Conservation (phyloP, 2,797 vertebrate species). For the Oophaga sylvatica region DNA sequence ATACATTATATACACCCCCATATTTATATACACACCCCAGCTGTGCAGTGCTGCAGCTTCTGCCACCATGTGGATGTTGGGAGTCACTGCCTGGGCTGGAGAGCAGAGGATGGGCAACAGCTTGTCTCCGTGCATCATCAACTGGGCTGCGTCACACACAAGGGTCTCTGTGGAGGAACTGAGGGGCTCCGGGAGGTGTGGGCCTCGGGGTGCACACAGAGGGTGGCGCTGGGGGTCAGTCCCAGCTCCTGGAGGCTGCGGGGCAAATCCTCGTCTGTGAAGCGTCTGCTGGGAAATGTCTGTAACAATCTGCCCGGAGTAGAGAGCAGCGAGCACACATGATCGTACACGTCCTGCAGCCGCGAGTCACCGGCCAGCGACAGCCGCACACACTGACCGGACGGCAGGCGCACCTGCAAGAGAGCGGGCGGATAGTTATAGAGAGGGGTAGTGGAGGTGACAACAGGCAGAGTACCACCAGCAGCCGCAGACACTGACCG, state of each 20-base stretch:
- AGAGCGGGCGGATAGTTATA: not conserved
- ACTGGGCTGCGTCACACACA: not conserved
- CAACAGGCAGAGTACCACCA: too few species aligned
- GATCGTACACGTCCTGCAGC: slow-evolving; percentile 35
- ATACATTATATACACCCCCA: not conserved
- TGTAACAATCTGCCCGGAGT: slow-evolving; percentile 19
- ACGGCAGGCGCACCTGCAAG: slow-evolving; percentile 48
- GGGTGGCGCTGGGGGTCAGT: slow-evolving; percentile 49
- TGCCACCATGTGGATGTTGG: slow-evolving; percentile 20
- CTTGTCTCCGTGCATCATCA: slow-evolving; percentile 22
- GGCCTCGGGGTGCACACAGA: slow-evolving; percentile 26
- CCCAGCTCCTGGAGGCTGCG: slow-evolving; percentile 49
- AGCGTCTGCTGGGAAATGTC: slow-evolving; percentile 47
- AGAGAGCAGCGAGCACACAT: not conserved
- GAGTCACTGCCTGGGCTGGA: slow-evolving; percentile 24
- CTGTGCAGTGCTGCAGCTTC: not conserved
- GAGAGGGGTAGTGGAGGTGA: too few species aligned
- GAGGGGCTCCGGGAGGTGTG: too few species aligned
- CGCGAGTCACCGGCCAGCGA: not conserved
- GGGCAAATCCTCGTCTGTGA: slow-evolving; percentile 16
- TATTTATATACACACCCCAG: slow-evolving; percentile 39
- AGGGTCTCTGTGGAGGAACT: not conserved
- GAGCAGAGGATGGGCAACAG: slow-evolving; percentile 23
- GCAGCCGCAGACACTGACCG: too few species aligned
- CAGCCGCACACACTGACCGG: slow-evolving; percentile 33